phyloP scores from a whole-genome alignment of 2,888 invertebrate species.

The Leptopilina myrica region DNA sequence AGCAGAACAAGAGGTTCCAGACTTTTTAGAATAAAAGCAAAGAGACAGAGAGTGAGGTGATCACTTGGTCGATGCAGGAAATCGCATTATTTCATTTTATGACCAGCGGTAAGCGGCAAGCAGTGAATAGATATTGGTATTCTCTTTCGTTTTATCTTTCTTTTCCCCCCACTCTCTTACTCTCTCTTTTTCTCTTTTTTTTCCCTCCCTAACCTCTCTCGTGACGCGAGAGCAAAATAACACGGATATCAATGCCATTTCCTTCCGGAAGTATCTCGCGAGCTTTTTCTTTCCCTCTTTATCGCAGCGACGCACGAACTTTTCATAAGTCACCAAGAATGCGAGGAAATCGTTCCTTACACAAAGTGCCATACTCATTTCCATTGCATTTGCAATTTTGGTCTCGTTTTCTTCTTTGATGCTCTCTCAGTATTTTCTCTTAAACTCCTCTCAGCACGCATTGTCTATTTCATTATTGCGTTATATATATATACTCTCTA shows the following conservation, averaged over 20 bases:
- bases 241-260: constrained; percentile 45
- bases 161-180: background rate
- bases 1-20: constrained; percentile 51
- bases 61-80: constrained; percentile 32
- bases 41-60: constrained; percentile 23
- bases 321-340: constrained; percentile 34
- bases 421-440: constrained; percentile 1
- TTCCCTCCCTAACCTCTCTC: constrained; percentile 56
- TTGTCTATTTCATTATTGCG: no score
- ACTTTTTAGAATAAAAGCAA: constrained; percentile 46
- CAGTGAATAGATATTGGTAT: constrained; percentile 31
- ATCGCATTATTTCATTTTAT: constrained; percentile 39
- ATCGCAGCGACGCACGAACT: constrained; percentile 39
- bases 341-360: constrained; percentile 30
- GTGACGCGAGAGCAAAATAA: constrained; percentile 44
- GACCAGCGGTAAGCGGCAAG: constrained; percentile 32
- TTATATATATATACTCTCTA: no score
- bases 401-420: constrained; percentile 16
- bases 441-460: background rate
- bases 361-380: constrained; percentile 29
- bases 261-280: constrained; percentile 39
- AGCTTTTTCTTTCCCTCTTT: constrained; percentile 45
- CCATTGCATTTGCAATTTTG: constrained; percentile 21
- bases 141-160: constrained; percentile 6
- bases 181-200: constrained; percentile 43